phyloP scores from a whole-genome alignment of 2,113 vertebrate genomes.

The Corvus hawaiiensis region DNA sequence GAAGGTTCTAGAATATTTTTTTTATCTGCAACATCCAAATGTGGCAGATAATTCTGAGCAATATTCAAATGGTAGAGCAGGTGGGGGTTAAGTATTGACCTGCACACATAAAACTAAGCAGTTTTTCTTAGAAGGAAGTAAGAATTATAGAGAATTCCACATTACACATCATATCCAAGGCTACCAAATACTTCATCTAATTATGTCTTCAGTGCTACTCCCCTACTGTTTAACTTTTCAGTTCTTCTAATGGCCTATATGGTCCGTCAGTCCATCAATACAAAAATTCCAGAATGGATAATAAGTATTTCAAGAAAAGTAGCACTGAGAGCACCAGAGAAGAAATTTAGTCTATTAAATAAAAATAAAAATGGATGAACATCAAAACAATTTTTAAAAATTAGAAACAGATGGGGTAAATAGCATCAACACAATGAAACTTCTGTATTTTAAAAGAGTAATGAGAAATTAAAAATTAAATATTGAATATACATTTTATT shows the following conservation, averaged over 20 bases:
- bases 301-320: neutral
- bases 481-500: neutral
- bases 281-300: neutral
- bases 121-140: neutral
- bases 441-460: neutral
- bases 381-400: neutral
- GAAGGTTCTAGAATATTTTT: neutral
- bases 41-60: neutral
- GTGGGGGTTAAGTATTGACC: neutral
- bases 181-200: neutral
- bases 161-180: neutral
- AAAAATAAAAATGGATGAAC: neutral
- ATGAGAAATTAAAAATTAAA: neutral
- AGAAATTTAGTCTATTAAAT: neutral
- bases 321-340: neutral
- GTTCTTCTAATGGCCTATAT: neutral
- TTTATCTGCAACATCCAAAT: neutral
- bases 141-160: neutral
- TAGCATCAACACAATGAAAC: neutral
- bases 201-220: neutral
- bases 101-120: neutral
- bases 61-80: neutral
- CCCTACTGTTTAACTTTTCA: neutral
- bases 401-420: neutral
- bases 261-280: neutral